Base-by-base conservation (phyloP, 1,140 invertebrate species). In the Triops cancriformis region DNA sequence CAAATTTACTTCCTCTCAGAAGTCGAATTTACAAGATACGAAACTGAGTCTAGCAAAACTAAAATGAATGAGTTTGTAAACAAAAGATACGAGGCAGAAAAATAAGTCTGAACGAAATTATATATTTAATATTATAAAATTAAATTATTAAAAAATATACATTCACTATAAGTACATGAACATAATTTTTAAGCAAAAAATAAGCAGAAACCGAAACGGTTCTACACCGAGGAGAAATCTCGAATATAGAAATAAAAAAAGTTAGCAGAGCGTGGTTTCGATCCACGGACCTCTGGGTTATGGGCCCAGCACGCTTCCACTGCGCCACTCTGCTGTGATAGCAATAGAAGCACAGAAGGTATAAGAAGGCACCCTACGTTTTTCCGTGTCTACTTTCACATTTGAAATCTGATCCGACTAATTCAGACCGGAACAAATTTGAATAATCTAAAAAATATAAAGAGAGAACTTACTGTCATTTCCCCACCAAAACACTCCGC, bases 401-500 rank as follows among this genome's bases (percentile, higher is more conserved):
- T 37, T 37, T 37, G 2, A 37, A 37, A 37, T 37, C 31, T 7
- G 31, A 7, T 37, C 31, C 31, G 31, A 37, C 31, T 7, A 37
- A 37, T 2, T 37, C 31, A 37, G 31, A 37, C 31, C 31, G 31
- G 2, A 2, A 37, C 31, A 4, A 37, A 37, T 23, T 64, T 64
- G 23, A 18, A 7, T 12, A 43, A 14, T 0, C 42, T 43, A 43
- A 43, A 45, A 18, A 9, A 1, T 45, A 12, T 45, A 12, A 18
- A 45, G 18, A 18, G 6, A 1, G 51, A 18, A 79, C 85, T 86
- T 85, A 93, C 91, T 2, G 94, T 97, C 93, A 97, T 96, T 87
- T 98, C 96, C 9, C 96, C 96, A 1, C 96, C 96, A 86, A 98
- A 98, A 85, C 96, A 98, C 84, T 98, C 96, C 0, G 93, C 89